Evolutionary conservation across 2,888 invertebrate genomes (phyloP), one percentile per base, ranked within the genome.

Genomic region (Eugnorisma glareosa): DNA sequence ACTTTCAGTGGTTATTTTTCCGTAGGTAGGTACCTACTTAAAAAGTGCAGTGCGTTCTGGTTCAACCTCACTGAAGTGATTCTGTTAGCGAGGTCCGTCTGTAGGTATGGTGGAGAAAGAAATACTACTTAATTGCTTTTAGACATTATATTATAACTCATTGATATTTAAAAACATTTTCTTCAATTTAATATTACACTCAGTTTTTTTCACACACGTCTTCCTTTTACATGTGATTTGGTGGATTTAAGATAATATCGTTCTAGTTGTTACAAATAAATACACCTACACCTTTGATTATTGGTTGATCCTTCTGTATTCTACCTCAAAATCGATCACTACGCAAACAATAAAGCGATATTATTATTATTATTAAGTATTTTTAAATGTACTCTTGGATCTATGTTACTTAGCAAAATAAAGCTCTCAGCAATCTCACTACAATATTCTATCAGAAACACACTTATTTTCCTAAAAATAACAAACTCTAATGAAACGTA

Each of bases 401-500:
- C n/a, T n/a, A n/a, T n/a, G n/a, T n/a, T n/a, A 64, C n/a, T n/a
- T 1, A 64, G 7, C 0, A 0, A n/a, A 64, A 64, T 18, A 40
- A 64, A 64, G 40, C n/a, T n/a, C 8, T 64, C 40, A 40, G 15
- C 40, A 64, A 6, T 40, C 64, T 18, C 18, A n/a, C 28, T 18
- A 18, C 40, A 28, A 40, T 35, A 28, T 75, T 51, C 15, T 43
- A 31, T 24, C 18, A 11, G 28, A 69, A 67, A 40, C 57, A 1
- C 61, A 40, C 24, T 54, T 18, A 64, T 48, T 67, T 28, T 15
- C n/a, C 40, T 67, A 77, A 85, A 68, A 66, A 68, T 31, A 72
- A n/a, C 21, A 54, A 54, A 54, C 6, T 10, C 35, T 51, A 66
- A 67, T 67, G 59, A 66, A 79, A 79, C 37, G 85, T 75, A 85